Evolutionary conservation across 2,797 vertebrate species (phyloP).

Genomic region (Dendrocincla fuliginosa): DNA sequence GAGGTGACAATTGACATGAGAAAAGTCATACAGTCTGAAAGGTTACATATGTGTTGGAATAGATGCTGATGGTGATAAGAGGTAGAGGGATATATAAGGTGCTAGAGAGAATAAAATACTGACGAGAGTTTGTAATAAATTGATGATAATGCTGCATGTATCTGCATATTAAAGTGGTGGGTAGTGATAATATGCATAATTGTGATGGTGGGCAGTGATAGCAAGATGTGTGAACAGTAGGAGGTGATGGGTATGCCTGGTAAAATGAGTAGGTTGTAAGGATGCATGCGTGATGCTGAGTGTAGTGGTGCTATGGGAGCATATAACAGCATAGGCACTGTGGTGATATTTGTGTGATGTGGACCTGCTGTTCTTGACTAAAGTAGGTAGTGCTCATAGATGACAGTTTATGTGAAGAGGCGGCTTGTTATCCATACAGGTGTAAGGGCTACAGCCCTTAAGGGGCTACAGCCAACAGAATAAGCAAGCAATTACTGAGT

Average conservation of each 20-base stretch:
- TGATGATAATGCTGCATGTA: neutral
- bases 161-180: conserved; percentile 39
- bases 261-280: neutral
- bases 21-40: neutral
- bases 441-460: too few species aligned
- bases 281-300: neutral
- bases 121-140: neutral
- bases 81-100: neutral
- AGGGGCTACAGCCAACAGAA: neutral
- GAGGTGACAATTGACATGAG: neutral
- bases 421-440: neutral
- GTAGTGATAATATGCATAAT: conserved; percentile 7
- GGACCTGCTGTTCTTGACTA: neutral
- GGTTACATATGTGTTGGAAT: neutral
- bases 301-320: neutral
- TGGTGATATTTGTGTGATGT: neutral
- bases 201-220: conserved; percentile 23
- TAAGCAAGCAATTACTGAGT: neutral
- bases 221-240: conserved; percentile 11
- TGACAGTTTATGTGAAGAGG: neutral
- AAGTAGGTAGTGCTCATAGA: neutral
- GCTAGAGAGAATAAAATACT: neutral
- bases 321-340: neutral
- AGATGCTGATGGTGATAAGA: neutral
- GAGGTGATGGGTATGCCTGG: conserved; percentile 29